A percentile compares a stretch with the other conserved stretches of the same genome.
Conservation (phyloP, 2,888 invertebrate species). For the Phorcus lineatus region DNA sequence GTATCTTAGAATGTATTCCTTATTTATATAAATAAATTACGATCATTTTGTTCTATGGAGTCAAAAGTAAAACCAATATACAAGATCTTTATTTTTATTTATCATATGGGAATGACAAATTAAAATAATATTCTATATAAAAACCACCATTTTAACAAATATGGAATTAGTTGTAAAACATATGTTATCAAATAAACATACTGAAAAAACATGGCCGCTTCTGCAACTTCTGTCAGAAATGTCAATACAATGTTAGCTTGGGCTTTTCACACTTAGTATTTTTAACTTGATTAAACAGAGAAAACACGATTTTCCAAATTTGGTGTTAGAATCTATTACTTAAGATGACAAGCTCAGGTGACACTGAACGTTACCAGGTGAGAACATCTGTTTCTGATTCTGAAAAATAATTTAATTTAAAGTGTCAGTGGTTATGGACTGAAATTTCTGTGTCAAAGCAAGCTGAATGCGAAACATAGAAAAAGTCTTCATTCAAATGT, state of each 20-base stretch:
- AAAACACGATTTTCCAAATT: background rate
- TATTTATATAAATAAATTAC: too few species aligned
- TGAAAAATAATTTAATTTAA: background rate
- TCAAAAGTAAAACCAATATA: too few species aligned
- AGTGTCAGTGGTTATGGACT: background rate
- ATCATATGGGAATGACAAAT: too few species aligned
- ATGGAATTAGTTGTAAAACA: background rate
- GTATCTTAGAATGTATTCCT: too few species aligned
- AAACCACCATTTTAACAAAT: background rate
- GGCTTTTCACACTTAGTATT: background rate
- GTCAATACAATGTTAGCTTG: background rate
- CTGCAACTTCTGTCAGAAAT: background rate
- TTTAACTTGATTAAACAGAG: background rate
- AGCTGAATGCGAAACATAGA: too few species aligned
- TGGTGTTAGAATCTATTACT: background rate
- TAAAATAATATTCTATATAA: too few species aligned
- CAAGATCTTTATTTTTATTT: too few species aligned
- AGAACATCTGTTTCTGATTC: background rate
- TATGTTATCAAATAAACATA: background rate
- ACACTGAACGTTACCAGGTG: background rate
- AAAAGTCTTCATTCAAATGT: too few species aligned
- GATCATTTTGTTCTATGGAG: too few species aligned
- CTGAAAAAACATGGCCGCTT: background rate
- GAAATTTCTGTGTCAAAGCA: too few species aligned
- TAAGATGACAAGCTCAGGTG: background rate